Conservation (phyloP, 92 coral and sea anemone genomes). For the Anthopleura xanthogrammica region DNA sequence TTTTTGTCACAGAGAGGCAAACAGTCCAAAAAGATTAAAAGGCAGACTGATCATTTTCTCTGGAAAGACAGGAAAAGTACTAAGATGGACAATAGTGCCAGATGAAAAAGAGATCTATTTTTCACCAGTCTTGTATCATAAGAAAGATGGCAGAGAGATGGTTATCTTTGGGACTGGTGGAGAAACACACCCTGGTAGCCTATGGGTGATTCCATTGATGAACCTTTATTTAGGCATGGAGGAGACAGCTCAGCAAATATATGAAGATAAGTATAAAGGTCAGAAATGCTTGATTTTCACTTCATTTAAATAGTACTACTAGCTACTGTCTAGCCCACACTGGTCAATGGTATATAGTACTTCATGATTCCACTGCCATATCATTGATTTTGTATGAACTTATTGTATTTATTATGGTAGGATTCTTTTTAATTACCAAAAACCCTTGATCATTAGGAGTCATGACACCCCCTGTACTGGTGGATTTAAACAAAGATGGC, state of each 20-base stretch:
- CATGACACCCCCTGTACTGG: slow-evolving; percentile 95
- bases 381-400: too few species aligned
- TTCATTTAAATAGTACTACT: too few species aligned
- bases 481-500: slow-evolving; percentile 88
- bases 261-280: slow-evolving; percentile 93
- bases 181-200: slow-evolving; percentile 90
- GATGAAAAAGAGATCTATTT: slow-evolving; percentile 90
- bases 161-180: slow-evolving; percentile 98
- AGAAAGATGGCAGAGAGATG: slow-evolving; percentile 81
- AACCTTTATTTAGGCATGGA: slow-evolving; percentile 78
- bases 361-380: background rate
- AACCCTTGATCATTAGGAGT: slow-evolving; percentile 54
- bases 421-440: background rate
- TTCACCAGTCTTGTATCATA: slow-evolving; percentile 83
- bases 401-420: too few species aligned
- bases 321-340: too few species aligned
- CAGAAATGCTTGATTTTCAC: background rate
- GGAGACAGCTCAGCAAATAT: slow-evolving; percentile 71
- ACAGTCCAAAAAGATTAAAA: slow-evolving; percentile 72
- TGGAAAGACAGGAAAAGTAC: slow-evolving; percentile 86
- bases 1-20: slow-evolving; percentile 63
- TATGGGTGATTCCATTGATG: slow-evolving; percentile 80
- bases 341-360: too few species aligned
- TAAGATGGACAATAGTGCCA: slow-evolving; percentile 85
- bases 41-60: slow-evolving; percentile 90